Evolutionary conservation across 2,888 invertebrate genomes (phyloP).

Genomic region (Perithous albicinctus): DNA sequence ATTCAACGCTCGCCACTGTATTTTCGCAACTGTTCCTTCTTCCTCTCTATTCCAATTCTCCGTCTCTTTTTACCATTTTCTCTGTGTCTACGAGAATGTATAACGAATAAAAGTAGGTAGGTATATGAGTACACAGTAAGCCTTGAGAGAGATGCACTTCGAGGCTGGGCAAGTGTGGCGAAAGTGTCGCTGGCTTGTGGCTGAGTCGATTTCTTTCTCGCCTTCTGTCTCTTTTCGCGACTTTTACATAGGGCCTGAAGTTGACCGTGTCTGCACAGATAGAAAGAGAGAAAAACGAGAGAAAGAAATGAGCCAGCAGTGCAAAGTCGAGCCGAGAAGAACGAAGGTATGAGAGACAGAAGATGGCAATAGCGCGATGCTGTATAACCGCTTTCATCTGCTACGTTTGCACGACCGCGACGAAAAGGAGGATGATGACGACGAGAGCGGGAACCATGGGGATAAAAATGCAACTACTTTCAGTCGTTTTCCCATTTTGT

Average conservation of each 20-base stretch:
- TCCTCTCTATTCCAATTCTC: constrained; percentile 14
- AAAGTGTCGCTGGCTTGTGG: constrained; percentile 51
- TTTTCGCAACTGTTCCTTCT: constrained; percentile 50
- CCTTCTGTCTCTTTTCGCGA: constrained; percentile 11
- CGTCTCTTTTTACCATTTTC: constrained; percentile 33
- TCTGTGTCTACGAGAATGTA: constrained; percentile 53
- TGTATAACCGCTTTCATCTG: constrained; percentile 80
- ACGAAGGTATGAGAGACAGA: constrained; percentile 66
- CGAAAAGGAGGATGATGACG: constrained; percentile 37
- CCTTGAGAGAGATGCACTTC: constrained; percentile 51
- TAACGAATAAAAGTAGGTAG: constrained; percentile 62
- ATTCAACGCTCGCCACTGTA: constrained; percentile 57
- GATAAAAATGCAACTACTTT: constrained; percentile 77
- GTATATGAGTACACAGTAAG: constrained; percentile 56
- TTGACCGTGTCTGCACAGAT: constrained; percentile 21
- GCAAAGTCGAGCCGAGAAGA: constrained; percentile 41
- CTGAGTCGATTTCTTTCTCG: constrained; percentile 16
- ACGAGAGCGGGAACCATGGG: neutral
- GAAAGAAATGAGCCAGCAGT: constrained; percentile 24
- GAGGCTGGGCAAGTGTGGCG: constrained; percentile 39
- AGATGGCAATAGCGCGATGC: constrained; percentile 67
- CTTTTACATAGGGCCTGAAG: constrained; percentile 48
- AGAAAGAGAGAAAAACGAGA: constrained; percentile 39
- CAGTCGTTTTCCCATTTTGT: constrained; percentile 73
- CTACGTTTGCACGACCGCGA: constrained; percentile 73